These are phyloP conservation scores for Phalacrocorax brasilianus DNA, from an alignment of 2,113 vertebrate genomes.

Conservation along the genomic window DNA sequence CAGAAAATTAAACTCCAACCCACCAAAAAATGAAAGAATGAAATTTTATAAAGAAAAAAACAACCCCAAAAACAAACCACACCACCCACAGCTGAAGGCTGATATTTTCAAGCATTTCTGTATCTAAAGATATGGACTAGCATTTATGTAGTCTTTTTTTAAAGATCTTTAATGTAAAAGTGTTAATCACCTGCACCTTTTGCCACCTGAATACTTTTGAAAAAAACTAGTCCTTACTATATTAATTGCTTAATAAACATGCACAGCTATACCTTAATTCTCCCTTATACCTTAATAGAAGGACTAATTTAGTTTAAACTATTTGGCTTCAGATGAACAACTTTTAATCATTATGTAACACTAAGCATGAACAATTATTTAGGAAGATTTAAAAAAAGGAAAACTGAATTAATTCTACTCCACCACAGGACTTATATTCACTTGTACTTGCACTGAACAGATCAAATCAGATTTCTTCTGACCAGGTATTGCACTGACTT, in stretches of 20 bases:
- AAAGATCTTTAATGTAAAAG: background rate
- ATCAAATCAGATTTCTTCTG: background rate
- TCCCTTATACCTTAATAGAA: background rate
- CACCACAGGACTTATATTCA: background rate
- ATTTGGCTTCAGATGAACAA: background rate
- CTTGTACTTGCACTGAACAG: background rate
- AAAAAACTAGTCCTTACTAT: background rate
- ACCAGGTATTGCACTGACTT: background rate
- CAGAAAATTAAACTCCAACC: background rate
- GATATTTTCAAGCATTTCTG: background rate
- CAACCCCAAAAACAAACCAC: no score
- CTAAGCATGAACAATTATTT: background rate
- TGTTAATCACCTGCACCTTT: background rate
- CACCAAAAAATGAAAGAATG: background rate
- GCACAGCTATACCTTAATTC: background rate
- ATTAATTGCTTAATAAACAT: background rate
- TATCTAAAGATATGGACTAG: background rate
- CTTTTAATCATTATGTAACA: background rate
- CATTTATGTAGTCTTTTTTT: background rate
- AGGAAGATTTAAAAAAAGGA: background rate
- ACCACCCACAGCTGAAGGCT: background rate
- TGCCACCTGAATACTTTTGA: background rate
- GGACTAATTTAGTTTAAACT: background rate
- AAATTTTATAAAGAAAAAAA: background rate
- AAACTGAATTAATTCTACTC: background rate